A percentile compares a stretch with the other conserved stretches of the same genome.
Evolutionary conservation across 2,888 invertebrate species (phyloP).

Genomic region (Acleris literana): DNA sequence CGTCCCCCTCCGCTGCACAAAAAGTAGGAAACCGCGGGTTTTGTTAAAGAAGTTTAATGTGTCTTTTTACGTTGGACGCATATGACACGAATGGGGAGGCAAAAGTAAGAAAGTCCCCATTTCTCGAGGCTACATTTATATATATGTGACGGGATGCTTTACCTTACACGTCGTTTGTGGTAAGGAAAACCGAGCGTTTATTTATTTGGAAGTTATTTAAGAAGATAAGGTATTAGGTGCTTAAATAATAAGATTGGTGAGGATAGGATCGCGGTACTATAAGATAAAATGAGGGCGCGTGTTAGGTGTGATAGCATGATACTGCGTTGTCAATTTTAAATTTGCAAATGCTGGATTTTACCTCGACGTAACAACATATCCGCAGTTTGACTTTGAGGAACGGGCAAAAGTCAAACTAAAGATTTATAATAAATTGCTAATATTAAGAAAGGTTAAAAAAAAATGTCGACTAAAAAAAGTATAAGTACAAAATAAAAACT

Average conservation of each 20-base stretch:
- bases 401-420: too few relatives aligned
- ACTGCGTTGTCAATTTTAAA: background rate
- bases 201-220: conserved; percentile 44
- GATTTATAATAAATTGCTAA: too few relatives aligned
- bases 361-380: background rate
- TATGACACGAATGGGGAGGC: conserved; percentile 66
- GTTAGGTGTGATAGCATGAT: background rate
- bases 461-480: too few relatives aligned
- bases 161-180: conserved; percentile 79
- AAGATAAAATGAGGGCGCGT: background rate
- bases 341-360: background rate
- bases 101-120: conserved; percentile 71
- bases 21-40: conserved; percentile 36
- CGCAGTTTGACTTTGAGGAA: too few relatives aligned
- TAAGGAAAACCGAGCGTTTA: conserved; percentile 56
- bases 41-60: conserved; percentile 44
- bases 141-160: conserved; percentile 68
- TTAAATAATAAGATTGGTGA: conserved; percentile 39
- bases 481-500: background rate
- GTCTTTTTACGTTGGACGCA: conserved; percentile 60
- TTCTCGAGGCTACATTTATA: conserved; percentile 68
- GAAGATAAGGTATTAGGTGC: conserved; percentile 41
- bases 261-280: background rate
- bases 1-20: conserved; percentile 30
- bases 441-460: too few relatives aligned